These are phyloP conservation scores for Calcarius lapponicus DNA, from an alignment of 2,797 vertebrate species.

Conservation along the genomic window DNA sequence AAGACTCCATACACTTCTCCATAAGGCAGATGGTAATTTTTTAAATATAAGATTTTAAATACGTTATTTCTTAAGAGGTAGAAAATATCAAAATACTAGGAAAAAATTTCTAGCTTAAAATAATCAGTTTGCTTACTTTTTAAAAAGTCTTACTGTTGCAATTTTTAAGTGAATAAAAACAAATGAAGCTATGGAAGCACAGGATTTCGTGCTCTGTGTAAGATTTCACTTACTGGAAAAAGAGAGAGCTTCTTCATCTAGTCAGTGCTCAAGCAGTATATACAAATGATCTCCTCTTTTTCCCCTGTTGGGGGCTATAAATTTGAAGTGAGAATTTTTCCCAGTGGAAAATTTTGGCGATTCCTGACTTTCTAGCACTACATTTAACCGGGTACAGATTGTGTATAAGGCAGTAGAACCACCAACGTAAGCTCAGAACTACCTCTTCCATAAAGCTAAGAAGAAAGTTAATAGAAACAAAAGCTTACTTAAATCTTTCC, in stretches of 20 bases:
- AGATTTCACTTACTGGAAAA: slow-evolving; percentile 14
- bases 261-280: slow-evolving; percentile 33
- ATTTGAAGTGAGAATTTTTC: neutral
- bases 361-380: slow-evolving; percentile 41
- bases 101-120: slow-evolving; percentile 68
- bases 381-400: neutral
- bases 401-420: slow-evolving; percentile 52
- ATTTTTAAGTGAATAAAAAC: slow-evolving; percentile 59
- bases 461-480: slow-evolving; percentile 15
- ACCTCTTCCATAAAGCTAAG: slow-evolving; percentile 8
- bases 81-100: slow-evolving; percentile 74
- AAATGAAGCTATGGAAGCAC: slow-evolving; percentile 50
- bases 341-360: slow-evolving; percentile 17
- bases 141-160: slow-evolving; percentile 51
- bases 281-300: slow-evolving; percentile 10
- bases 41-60: slow-evolving; percentile 71
- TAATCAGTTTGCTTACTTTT: slow-evolving; percentile 53
- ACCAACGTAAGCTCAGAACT: neutral
- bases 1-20: slow-evolving; percentile 63
- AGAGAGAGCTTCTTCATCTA: slow-evolving; percentile 32
- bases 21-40: slow-evolving; percentile 78
- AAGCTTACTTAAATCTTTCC: neutral
- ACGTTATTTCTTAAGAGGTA: slow-evolving; percentile 75
- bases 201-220: slow-evolving; percentile 30
- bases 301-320: neutral